Percentiles rank a stretch among this genome's conserved stretches.
Evolutionary conservation across 2,888 invertebrate genomes (phyloP).

Genomic region (Folsomia candida): DNA sequence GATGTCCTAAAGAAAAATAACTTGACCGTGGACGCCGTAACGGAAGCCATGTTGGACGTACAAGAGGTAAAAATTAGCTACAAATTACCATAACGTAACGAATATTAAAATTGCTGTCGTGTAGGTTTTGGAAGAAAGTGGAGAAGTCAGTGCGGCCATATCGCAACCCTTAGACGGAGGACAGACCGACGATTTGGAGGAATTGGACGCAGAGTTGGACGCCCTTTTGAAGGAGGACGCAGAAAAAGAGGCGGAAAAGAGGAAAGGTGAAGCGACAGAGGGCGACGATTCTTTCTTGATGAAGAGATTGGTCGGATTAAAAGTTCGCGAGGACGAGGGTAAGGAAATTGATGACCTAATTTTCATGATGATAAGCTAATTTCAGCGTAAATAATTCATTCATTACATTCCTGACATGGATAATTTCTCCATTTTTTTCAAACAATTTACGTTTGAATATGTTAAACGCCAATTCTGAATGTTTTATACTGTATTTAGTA

Average conservation of each 20-base stretch:
- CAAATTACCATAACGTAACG: no score
- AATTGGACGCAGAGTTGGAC: slow-evolving; percentile 40
- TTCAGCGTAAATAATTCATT: no score
- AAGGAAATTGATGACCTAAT: no score
- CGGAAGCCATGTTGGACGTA: slow-evolving; percentile 46
- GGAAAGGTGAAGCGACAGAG: not conserved
- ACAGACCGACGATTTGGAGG: slow-evolving; percentile 31
- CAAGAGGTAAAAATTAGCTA: slow-evolving; percentile 48
- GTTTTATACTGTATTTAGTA: no score
- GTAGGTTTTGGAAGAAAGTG: slow-evolving; percentile 43
- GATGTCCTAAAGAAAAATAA: slow-evolving; percentile 44
- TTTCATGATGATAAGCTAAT: no score
- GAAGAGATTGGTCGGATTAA: not conserved
- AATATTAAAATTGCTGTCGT: no score
- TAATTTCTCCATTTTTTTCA: no score
- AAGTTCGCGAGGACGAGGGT: not conserved
- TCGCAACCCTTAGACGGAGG: slow-evolving; percentile 28
- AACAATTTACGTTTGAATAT: no score
- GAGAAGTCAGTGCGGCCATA: slow-evolving; percentile 34
- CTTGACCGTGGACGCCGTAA: slow-evolving; percentile 36
- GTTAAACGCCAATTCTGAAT: no score
- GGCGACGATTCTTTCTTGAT: not conserved
- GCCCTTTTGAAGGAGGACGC: slow-evolving; percentile 33
- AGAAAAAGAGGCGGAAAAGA: slow-evolving; percentile 2
- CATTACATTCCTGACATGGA: no score